phyloP scores from a whole-genome alignment of 2,797 vertebrate species.

The Alcedo atthis region DNA sequence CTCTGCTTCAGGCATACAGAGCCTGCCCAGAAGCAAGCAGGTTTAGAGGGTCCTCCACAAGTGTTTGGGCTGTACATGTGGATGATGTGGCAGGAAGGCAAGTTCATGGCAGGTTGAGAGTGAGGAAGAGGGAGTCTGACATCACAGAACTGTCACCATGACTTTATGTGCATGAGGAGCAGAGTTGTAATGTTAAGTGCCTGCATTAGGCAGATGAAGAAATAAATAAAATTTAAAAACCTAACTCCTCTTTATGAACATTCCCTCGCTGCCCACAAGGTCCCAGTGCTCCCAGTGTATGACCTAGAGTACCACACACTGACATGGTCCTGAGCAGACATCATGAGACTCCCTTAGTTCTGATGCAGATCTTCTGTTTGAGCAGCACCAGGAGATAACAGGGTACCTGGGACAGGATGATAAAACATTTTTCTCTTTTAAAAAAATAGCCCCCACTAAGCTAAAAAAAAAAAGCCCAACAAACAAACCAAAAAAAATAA shows the following conservation, averaged over 20 bases:
- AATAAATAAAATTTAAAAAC: not conserved
- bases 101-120: fast-evolving
- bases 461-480: fast-evolving
- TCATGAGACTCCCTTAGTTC: not conserved
- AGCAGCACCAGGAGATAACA: not conserved
- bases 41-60: not conserved
- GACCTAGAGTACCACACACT: not conserved
- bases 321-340: not conserved
- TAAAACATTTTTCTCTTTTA: not conserved
- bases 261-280: fast-evolving
- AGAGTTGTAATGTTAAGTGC: not conserved
- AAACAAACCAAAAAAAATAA: too few species aligned
- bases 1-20: fast-evolving
- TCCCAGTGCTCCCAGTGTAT: not conserved
- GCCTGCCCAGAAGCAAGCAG: fast-evolving
- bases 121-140: not conserved
- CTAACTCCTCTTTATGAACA: not conserved
- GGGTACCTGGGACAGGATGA: not conserved
- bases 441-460: fast-evolving
- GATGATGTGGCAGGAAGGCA: not conserved
- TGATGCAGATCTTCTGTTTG: not conserved
- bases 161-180: fast-evolving
- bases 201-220: not conserved
- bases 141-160: fast-evolving
- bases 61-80: not conserved